Evolutionary conservation across 2,113 vertebrate genomes (phyloP).

Genomic region (Lampris megalopsis): DNA sequence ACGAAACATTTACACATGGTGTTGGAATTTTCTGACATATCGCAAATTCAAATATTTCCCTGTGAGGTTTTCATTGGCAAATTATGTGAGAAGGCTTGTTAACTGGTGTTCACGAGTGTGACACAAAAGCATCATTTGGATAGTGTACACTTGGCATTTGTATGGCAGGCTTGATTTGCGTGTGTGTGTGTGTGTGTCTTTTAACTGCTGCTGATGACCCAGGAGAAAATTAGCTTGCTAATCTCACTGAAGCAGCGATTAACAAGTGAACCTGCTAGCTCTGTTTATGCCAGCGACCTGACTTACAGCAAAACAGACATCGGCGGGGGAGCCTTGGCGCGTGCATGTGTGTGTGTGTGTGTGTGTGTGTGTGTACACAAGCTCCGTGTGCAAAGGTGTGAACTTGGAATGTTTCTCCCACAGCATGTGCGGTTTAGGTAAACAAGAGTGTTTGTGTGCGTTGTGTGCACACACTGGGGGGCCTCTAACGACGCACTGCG

Average conservation of each 20-base stretch:
- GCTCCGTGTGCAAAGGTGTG: slow-evolving; percentile 53
- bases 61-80: neutral
- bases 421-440: slow-evolving; percentile 49
- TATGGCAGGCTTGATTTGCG: slow-evolving; percentile 28
- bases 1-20: too few relatives aligned
- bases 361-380: slow-evolving; percentile 18
- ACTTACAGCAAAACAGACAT: slow-evolving; percentile 79
- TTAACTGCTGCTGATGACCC: slow-evolving; percentile 75
- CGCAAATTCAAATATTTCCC: neutral
- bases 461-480: slow-evolving; percentile 8
- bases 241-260: slow-evolving; percentile 81
- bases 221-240: slow-evolving; percentile 81
- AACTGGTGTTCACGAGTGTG: slow-evolving; percentile 37
- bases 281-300: slow-evolving; percentile 69
- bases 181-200: slow-evolving; percentile 45
- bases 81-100: slow-evolving; percentile 22
- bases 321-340: slow-evolving; percentile 54
- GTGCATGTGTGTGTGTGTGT: slow-evolving; percentile 8
- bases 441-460: slow-evolving; percentile 38
- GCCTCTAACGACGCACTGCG: slow-evolving; percentile 61
- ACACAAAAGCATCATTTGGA: slow-evolving; percentile 54
- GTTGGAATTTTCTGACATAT: neutral
- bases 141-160: slow-evolving; percentile 63
- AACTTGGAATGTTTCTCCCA: slow-evolving; percentile 46
- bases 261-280: slow-evolving; percentile 71